phyloP scores from a whole-genome alignment of 2,888 invertebrate genomes.

The Arctia plantaginis region DNA sequence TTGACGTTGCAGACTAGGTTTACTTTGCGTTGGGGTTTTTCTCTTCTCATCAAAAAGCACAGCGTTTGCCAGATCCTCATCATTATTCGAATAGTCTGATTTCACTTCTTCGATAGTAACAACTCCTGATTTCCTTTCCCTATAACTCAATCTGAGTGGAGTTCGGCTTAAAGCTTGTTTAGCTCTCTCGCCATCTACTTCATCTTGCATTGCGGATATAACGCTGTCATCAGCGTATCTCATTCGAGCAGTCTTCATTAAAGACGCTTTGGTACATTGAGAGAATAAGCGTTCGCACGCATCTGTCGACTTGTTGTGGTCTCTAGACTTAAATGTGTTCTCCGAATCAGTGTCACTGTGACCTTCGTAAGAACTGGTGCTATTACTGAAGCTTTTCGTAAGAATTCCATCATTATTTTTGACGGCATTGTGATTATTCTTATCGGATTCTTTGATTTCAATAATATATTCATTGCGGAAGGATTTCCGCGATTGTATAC shows the following conservation, averaged over 20 bases:
- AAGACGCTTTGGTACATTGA: conserved; percentile 86
- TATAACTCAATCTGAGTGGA: conserved; percentile 75
- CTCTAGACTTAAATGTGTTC: conserved; percentile 78
- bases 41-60: conserved; percentile 78
- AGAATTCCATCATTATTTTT: conserved; percentile 71
- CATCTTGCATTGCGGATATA: conserved; percentile 71
- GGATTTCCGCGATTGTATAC: conserved; percentile 79
- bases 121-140: conserved; percentile 79
- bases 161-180: conserved; percentile 75
- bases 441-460: conserved; percentile 78
- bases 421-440: conserved; percentile 59
- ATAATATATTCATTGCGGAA: conserved; percentile 77
- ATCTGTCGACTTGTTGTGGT: conserved; percentile 70
- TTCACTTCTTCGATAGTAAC: conserved; percentile 84
- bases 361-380: conserved; percentile 88
- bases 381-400: conserved; percentile 86
- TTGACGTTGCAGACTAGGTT: conserved; percentile 69
- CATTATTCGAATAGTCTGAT: conserved; percentile 75
- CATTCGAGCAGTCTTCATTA: conserved; percentile 88
- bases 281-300: conserved; percentile 85
- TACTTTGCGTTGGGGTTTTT: conserved; percentile 64
- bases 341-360: conserved; percentile 89
- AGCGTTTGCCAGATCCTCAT: conserved; percentile 73
- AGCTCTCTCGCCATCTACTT: conserved; percentile 79
- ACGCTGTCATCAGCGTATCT: conserved; percentile 84